These are phyloP conservation scores for Myripristis jacobus DNA, from an alignment of 2,797 vertebrate genomes.

Conservation along the genomic window DNA sequence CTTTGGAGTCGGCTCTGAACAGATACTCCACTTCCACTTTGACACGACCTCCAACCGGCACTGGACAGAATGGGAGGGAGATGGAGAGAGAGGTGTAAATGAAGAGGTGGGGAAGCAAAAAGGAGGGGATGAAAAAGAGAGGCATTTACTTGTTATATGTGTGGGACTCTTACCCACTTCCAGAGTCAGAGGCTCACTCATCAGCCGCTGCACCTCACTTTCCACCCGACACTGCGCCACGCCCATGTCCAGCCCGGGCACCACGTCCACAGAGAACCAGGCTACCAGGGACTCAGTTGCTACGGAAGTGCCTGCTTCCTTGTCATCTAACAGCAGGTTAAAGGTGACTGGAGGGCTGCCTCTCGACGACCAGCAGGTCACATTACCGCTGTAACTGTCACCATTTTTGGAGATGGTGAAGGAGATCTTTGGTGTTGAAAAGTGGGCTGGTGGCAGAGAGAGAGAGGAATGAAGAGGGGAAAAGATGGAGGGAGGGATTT, in stretches of 20 bases:
- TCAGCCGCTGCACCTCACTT: conserved; percentile 70
- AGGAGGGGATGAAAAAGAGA: neutral
- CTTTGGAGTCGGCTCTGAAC: conserved; percentile 58
- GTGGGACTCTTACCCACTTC: conserved; percentile 77
- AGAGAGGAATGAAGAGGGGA: neutral
- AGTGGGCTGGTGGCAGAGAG: conserved; percentile 61
- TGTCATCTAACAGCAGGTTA: conserved; percentile 64
- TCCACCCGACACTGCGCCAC: conserved; percentile 67
- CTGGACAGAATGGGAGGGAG: conserved; percentile 47
- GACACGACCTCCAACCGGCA: conserved; percentile 76
- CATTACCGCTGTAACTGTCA: conserved; percentile 62
- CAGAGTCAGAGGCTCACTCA: conserved; percentile 74
- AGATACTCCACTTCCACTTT: conserved; percentile 78
- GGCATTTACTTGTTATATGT: neutral
- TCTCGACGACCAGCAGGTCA: conserved; percentile 75
- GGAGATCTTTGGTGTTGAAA: conserved; percentile 76
- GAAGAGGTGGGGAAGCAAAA: neutral
- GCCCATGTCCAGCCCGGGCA: conserved; percentile 69
- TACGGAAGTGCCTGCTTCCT: conserved; percentile 35
- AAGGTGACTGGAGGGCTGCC: conserved; percentile 79
- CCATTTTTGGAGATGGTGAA: conserved; percentile 72
- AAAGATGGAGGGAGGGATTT: neutral
- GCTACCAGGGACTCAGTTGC: conserved; percentile 52
- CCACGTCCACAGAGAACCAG: conserved; percentile 72
- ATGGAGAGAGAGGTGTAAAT: neutral